Base-by-base conservation (phyloP, 2,113 vertebrate genomes). In the Ageneiosus marmoratus region DNA sequence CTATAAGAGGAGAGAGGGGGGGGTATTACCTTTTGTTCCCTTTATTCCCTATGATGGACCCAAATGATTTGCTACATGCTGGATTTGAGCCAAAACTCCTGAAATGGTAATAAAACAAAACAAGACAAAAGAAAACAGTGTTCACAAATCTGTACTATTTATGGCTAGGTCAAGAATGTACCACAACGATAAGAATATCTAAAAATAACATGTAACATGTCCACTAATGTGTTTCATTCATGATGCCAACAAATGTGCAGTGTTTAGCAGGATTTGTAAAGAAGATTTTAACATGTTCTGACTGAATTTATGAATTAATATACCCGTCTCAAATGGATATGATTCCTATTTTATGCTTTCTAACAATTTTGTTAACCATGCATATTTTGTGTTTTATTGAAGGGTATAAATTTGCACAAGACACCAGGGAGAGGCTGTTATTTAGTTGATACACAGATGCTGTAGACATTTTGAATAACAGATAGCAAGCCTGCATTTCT, bases 401-500 rank as follows among this genome's bases (percentile, higher is more conserved):
- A 73, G 58, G 84, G 82, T 80, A 73, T 79, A 76, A 76, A 48
- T 58, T 82, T 74, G 63, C 83, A 84, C 12, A 44, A 83, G 69
- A 32, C 84, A 86, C 48, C 46, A 65, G 50, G 72, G 50, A 77
- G 53, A 80, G 11, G 1, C 16, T 18, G 80, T 83, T 74, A 48
- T 50, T 67, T 82, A 82, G 76, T 69, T 15, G 53, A 75, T 53
- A 83, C 34, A 63, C 44, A 77, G 82, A 84, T 53, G 72, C 63
- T 84, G 37, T 82, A 41, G 44, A 41, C 83, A 78, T 63, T 73
- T 27, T 87, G 87, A 91, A 90, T 90, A 92, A 91, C 89, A 87
- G 86, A 89, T 85, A 89, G 89, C 88, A 87, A 84, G 72, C 85
- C 81, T n/a, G 32, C 22, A 62, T 88, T 88, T 69, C 0, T 87